phyloP scores from a whole-genome alignment of 2,888 invertebrate genomes.

The Nemotelus pantherinus region DNA sequence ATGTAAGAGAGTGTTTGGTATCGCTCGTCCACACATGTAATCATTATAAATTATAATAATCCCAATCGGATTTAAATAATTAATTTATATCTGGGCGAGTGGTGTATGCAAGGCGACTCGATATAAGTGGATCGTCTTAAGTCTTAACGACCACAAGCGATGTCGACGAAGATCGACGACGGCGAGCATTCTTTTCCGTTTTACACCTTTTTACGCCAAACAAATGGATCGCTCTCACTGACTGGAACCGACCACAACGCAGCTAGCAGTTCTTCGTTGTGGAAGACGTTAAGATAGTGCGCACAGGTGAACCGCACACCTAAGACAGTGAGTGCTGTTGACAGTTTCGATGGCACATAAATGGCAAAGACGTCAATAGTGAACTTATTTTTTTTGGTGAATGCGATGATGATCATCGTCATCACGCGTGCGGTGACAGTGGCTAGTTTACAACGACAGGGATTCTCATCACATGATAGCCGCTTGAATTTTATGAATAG shows the following conservation, averaged over 20 bases:
- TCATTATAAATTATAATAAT: slow-evolving; percentile 66
- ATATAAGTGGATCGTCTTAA: slow-evolving; percentile 43
- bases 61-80: slow-evolving; percentile 66
- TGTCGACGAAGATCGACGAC: neutral
- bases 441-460: neutral
- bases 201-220: slow-evolving; percentile 23
- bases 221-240: neutral
- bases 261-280: neutral
- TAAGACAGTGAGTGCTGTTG: slow-evolving; percentile 17
- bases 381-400: slow-evolving; percentile 31
- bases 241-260: neutral
- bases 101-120: neutral
- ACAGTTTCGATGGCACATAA: slow-evolving; percentile 19
- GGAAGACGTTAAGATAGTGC: neutral
- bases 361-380: slow-evolving; percentile 34
- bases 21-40: slow-evolving; percentile 49
- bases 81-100: slow-evolving; percentile 56
- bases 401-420: slow-evolving; percentile 19
- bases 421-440: slow-evolving; percentile 23
- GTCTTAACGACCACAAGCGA: slow-evolving; percentile 42
- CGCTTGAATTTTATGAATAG: no score
- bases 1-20: slow-evolving; percentile 22
- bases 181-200: slow-evolving; percentile 15
- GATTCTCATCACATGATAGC: no score
- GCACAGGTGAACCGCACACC: slow-evolving; percentile 16